phyloP scores from a whole-genome alignment of 2,797 vertebrate species.

The Periophthalmus magnuspinnatus region DNA sequence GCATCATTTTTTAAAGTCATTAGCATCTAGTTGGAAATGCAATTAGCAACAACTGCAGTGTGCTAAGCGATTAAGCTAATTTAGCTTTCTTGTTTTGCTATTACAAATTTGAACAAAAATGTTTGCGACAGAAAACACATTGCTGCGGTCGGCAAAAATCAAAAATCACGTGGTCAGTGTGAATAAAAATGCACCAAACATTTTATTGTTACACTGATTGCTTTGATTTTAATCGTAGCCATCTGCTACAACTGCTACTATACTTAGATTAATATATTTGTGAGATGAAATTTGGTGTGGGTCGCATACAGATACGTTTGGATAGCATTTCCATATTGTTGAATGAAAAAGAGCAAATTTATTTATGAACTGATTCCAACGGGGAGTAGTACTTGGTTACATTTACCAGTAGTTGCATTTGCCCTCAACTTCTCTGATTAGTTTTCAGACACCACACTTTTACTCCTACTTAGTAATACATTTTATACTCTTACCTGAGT shows the following conservation, averaged over 20 bases:
- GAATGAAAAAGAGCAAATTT: no score
- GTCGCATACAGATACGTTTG: not conserved
- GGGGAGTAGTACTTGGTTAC: no score
- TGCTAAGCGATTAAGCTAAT: not conserved
- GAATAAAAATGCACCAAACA: not conserved
- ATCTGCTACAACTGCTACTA: not conserved
- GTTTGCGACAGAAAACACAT: not conserved
- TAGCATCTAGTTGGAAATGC: not conserved
- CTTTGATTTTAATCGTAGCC: not conserved
- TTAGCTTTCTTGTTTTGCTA: slow-evolving; percentile 1
- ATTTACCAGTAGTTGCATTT: no score
- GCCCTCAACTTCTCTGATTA: no score
- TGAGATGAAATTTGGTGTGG: not conserved
- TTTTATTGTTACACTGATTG: not conserved
- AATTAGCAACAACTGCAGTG: not conserved
- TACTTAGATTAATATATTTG: not conserved
- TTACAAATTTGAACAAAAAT: not conserved
- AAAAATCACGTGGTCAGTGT: not conserved
- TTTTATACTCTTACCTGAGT: not conserved
- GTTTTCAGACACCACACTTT: no score
- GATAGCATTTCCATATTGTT: not conserved
- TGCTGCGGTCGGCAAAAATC: not conserved
- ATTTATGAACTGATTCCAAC: no score
- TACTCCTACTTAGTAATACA: not conserved
- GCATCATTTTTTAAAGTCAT: slow-evolving; percentile 2